Base-by-base conservation (phyloP, 2,113 vertebrate species). In the Mormyrus lacerda region DNA sequence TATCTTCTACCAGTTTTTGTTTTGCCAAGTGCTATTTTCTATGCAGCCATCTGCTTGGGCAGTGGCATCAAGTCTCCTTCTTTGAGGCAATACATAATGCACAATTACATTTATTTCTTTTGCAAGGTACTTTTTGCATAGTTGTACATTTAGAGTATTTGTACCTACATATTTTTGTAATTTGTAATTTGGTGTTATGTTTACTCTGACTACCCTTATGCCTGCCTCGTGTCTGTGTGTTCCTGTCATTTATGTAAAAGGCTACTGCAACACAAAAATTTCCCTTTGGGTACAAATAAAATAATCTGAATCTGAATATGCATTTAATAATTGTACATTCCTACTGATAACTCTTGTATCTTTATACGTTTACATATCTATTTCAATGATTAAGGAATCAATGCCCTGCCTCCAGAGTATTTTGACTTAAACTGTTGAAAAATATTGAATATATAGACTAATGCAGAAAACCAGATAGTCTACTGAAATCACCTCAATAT, bases 401-500 rank as follows among this genome's bases (percentile, higher is more conserved):
- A 61, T 61, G 58, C 7, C 9, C 58, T 61, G 24, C 24, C 6
- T 61, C 58, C 58, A 27, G 9, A 65, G 58, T 27, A 65, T 65
- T 65, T 65, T 27, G 24, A 27, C n/a, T 65, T 65, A 9, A 27
- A 65, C 9, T 11, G n/a, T 27, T n/a, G n/a, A n/a, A n/a, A n/a
- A 65, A 65, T 65, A 65, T 65, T 3, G 13, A 58, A 58, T 24
- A 58, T 24, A 58, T 24, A 58, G 21, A 58, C 21, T 21, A 55
- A 55, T 55, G 19, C 17, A 21, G 53, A 55, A 55, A 55, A 21
- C 53, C 19, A 55, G 53, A 65, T 91, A 42, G 89, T 94, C 94
- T 91, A 99, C 97, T 97, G 98, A 92, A 98, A 99, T 53, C 76
- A 99, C 73, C 97, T 97, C 90, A 99, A 99, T 87, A 91, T 99